Percentiles rank a stretch among this genome's conserved stretches.
These are phyloP conservation scores for Phodopus roborovskii DNA, from an alignment of 2,113 vertebrate genomes.

Conservation along the genomic window DNA sequence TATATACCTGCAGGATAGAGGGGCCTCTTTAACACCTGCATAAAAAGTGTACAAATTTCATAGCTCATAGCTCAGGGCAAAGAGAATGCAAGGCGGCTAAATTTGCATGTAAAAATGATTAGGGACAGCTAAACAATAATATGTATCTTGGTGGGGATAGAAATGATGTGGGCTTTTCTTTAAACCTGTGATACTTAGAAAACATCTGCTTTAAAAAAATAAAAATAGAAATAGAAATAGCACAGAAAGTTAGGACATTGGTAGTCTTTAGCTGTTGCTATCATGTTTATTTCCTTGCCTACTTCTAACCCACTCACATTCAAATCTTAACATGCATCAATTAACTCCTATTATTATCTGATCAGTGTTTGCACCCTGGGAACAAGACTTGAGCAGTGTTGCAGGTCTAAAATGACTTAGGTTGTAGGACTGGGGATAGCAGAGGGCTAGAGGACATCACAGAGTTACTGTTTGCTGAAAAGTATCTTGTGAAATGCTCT, in stretches of 20 bases:
- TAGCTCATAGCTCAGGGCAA: slow-evolving; percentile 65
- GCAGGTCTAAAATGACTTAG: slow-evolving; percentile 32
- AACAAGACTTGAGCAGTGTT: not conserved
- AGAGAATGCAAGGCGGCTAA: slow-evolving; percentile 60
- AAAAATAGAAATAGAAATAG: not conserved
- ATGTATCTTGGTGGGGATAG: not conserved
- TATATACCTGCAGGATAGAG: slow-evolving; percentile 79
- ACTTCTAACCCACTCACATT: not conserved
- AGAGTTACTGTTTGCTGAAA: slow-evolving; percentile 20
- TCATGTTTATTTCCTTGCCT: not conserved
- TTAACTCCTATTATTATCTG: not conserved
- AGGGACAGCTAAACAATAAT: slow-evolving; percentile 55
- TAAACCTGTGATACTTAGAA: slow-evolving; percentile 35
- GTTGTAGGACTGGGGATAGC: not conserved
- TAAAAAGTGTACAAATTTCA: slow-evolving; percentile 66
- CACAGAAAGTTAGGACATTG: not conserved
- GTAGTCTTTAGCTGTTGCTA: not conserved
- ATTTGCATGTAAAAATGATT: slow-evolving; percentile 67
- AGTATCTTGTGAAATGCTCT: slow-evolving; percentile 19
- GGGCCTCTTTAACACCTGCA: slow-evolving; percentile 66
- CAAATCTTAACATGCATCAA: not conserved
- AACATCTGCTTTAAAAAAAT: slow-evolving; percentile 6
- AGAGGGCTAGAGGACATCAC: not conserved
- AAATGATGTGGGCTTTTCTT: not conserved
- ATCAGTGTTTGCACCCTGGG: not conserved